These are phyloP conservation scores for Chelonoidis abingdonii DNA, from an alignment of 2,113 vertebrate genomes.

Conservation along the genomic window DNA sequence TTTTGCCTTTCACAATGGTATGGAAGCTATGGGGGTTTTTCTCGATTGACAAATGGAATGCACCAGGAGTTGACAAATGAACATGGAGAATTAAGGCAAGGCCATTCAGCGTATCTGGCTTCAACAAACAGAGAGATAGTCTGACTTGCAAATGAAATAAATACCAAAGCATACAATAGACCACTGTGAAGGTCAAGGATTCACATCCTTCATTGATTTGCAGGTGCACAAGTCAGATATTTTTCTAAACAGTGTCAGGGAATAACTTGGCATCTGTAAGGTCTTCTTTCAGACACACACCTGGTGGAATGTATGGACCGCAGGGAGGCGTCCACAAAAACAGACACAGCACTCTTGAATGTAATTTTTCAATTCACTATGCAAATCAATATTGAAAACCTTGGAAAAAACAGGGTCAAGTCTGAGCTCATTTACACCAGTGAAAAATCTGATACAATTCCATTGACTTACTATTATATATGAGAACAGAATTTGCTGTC, in stretches of 20 bases:
- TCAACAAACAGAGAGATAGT: neutral
- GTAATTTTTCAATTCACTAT: neutral
- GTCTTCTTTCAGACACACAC: neutral
- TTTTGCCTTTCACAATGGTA: neutral
- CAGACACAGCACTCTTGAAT: neutral
- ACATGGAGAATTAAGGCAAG: neutral
- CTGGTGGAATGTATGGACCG: neutral
- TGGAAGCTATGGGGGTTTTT: neutral
- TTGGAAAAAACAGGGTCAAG: neutral
- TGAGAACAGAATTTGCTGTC: neutral
- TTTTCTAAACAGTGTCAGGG: neutral
- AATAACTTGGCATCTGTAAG: neutral
- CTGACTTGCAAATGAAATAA: neutral
- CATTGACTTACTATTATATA: neutral
- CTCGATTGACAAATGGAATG: neutral
- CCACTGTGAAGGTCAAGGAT: neutral
- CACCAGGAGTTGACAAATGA: neutral
- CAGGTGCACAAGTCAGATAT: neutral
- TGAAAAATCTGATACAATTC: neutral
- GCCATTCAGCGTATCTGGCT: neutral
- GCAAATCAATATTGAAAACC: neutral
- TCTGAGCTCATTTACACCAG: fast-evolving
- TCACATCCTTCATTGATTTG: neutral
- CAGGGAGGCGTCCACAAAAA: neutral
- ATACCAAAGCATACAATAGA: neutral